These are phyloP conservation scores for Tenthredo notha DNA, from an alignment of 2,888 invertebrate genomes.

Conservation along the genomic window DNA sequence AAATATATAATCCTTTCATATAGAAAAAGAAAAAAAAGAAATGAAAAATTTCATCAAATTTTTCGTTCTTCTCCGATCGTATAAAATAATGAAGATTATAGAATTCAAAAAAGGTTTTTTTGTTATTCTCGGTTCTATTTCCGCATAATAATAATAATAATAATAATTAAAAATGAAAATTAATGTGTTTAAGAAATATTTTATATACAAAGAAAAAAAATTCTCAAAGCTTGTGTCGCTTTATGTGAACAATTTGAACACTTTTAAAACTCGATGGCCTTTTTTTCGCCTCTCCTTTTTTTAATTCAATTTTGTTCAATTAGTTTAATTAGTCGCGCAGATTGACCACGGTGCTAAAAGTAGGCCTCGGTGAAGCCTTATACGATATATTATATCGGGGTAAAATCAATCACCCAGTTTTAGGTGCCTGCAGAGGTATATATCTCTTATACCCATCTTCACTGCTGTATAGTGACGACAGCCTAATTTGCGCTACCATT, in stretches of 20 bases:
- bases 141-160: background rate
- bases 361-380: slow-evolving; percentile 3
- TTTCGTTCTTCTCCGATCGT: background rate
- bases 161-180: background rate
- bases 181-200: background rate
- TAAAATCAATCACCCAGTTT: slow-evolving; percentile 33
- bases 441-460: background rate
- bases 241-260: too few relatives aligned
- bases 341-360: background rate
- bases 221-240: background rate
- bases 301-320: background rate
- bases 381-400: slow-evolving; percentile 5
- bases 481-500: slow-evolving; percentile 26
- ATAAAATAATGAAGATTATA: background rate
- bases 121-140: background rate
- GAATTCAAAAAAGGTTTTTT: background rate
- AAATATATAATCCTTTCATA: background rate
- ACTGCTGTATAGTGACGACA: background rate
- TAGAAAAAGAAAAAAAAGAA: too few relatives aligned
- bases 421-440: background rate
- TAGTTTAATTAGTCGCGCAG: background rate
- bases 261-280: background rate
- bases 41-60: background rate
- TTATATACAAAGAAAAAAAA: background rate
- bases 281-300: background rate